Base-by-base conservation (phyloP, 2,888 invertebrate species). In the Cheilosia pagana region DNA sequence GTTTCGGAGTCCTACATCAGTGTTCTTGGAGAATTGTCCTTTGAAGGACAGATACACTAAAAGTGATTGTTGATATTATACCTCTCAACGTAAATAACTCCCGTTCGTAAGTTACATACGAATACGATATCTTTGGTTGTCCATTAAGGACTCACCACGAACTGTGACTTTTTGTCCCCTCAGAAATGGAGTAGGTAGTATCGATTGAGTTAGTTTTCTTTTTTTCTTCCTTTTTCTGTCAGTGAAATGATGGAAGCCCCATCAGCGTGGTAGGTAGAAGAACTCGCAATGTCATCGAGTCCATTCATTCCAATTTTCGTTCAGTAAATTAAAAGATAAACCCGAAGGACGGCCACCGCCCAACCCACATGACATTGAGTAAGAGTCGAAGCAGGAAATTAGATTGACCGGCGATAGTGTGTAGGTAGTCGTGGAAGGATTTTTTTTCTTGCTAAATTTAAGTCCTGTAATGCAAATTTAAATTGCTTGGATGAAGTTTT, bases 71-170 rank as follows among this genome's bases (percentile, higher is more conserved):
- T 55, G 21, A 55, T 68, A 62, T 2, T 16, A 31, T 45, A 31
- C 12, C 23, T 25, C 35, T 35, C 12, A 21, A 4, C 23, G 16
- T 45, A 7, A 45, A n/a, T 45, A 16, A 8, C 16, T 45, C 43
- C 28, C 25, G 2, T 0, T 3, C 2, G 16, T 45, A 10, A 1
- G 4, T 7, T n/a, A 16, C 25, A 16, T 28, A 4, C 45, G 5
- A 45, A 25, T 4, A 14, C n/a, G 3, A 31, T 50, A 6, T 39
- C 14, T 21, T 23, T 39, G 65, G 23, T n/a, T 39, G 25, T 53
- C 72, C 72, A 43, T 53, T 72, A 52, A 52, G 62, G 28, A 62
- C 39, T 52, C 60, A 41, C 43, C 35, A 50, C 48, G 50, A 60
- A 60, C 19, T 39, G 70, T 59, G 21, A 57, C 21, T 59, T 19